A percentile compares a stretch with the other conserved stretches of the same genome.
Evolutionary conservation across 2,888 invertebrate species (phyloP).

Genomic region (Allygus modestus): DNA sequence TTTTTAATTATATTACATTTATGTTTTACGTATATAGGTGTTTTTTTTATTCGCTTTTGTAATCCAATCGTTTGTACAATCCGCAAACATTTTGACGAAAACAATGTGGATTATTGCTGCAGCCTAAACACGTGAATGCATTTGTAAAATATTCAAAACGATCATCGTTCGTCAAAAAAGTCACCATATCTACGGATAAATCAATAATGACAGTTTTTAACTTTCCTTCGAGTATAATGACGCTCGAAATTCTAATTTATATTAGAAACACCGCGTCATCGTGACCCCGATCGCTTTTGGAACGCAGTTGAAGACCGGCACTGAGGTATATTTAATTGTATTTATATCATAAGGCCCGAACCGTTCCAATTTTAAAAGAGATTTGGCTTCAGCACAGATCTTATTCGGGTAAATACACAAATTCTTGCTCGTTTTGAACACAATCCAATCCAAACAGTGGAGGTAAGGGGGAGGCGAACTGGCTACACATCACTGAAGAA

Average conservation of each 20-base stretch:
- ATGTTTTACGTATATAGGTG: too few species aligned
- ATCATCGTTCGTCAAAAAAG: too few species aligned
- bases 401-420: conserved; percentile 50
- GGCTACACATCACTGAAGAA: background rate
- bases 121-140: too few species aligned
- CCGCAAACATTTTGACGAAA: too few species aligned
- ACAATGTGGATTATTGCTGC: too few species aligned
- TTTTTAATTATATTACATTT: too few species aligned
- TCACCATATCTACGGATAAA: too few species aligned
- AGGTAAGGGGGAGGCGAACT: background rate
- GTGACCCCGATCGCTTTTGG: conserved; percentile 19
- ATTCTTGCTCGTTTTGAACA: conserved; percentile 33
- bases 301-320: background rate
- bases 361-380: conserved; percentile 47
- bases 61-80: too few species aligned
- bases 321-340: conserved; percentile 36
- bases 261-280: background rate
- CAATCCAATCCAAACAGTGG: conserved; percentile 47
- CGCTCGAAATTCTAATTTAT: background rate
- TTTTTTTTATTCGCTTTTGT: too few species aligned
- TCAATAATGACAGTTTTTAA: too few species aligned
- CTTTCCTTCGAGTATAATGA: too few species aligned
- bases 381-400: conserved; percentile 38
- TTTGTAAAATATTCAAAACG: too few species aligned
- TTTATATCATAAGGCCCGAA: conserved; percentile 47